phyloP scores from a whole-genome alignment of 2,888 invertebrate species.

The Leptura quadrifasciata region DNA sequence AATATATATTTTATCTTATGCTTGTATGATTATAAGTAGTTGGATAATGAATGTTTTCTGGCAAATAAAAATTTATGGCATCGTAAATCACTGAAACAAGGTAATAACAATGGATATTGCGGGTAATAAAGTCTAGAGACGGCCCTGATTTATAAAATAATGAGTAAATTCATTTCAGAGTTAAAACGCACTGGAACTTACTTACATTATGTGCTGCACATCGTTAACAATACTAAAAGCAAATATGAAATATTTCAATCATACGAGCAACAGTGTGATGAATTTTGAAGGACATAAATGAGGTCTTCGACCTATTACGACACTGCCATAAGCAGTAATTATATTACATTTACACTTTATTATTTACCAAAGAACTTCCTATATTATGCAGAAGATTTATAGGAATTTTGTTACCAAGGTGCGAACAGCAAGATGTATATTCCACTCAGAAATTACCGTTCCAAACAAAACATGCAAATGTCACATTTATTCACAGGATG shows the following conservation, averaged over 20 bases:
- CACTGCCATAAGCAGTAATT: constrained; percentile 17
- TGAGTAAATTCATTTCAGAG: not conserved
- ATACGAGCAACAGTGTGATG: not conserved
- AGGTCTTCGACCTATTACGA: constrained; percentile 24
- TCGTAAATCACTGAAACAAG: not conserved
- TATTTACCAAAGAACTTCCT: constrained; percentile 31
- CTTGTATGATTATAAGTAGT: not conserved
- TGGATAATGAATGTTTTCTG: not conserved
- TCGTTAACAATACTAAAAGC: not conserved
- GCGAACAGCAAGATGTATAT: constrained; percentile 18
- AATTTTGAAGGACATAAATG: constrained; percentile 25
- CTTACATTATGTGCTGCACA: constrained; percentile 3
- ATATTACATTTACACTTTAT: constrained; percentile 20
- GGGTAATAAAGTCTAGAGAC: not conserved
- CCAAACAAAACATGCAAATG: constrained; percentile 9
- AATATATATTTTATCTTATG: not conserved
- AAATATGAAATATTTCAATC: constrained; percentile 6
- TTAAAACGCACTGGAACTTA: not conserved
- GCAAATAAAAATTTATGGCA: not conserved
- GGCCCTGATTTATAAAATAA: constrained; percentile 7
- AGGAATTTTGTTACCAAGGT: constrained; percentile 25
- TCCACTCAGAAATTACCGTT: constrained; percentile 20
- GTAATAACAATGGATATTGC: not conserved
- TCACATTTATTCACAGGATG: constrained; percentile 6
- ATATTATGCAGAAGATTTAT: constrained; percentile 31